Base-by-base conservation (phyloP, 2,797 vertebrate species). In the Danio choprae region DNA sequence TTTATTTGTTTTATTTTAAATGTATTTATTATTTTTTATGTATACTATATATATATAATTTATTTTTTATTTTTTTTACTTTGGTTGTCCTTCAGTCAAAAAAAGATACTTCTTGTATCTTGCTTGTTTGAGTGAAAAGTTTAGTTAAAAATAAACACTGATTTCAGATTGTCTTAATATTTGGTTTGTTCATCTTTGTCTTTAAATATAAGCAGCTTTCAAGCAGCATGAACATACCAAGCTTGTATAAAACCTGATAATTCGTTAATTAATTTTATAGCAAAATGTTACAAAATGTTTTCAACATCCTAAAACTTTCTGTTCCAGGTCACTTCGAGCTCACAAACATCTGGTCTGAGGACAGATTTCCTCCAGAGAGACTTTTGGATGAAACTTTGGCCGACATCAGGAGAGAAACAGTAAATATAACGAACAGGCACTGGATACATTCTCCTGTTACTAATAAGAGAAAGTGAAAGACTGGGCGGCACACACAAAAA, bases 401-500 rank as follows among this genome's bases (percentile, higher is more conserved):
- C 7, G 41, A 22, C n/a, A 16, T 64, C 73, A 40, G 38, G 4
- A 53, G 36, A 51, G 48, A 75, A 16, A 43, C 9, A 16, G 18
- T 29, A 22, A 36, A 59, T 58, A 59, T 56, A 73, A 43, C 44
- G n/a, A 43, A 12, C 5, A 43, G 22, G 20, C 13, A 0, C 6
- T 53, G 69, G 55, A 43, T 43, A 18, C 22, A 60, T 11, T 62
- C 22, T 41, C 36, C 46, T 51, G 4, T 63, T 64, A 53, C 59
- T 53, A 75, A 48, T 18, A n/a, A 41, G 41, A 41, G 20, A 74
- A 74, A 74, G 71, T 18, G 4, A 13, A 74, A 59, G 15, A 9
- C 12, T 60, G 11, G n/a, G 38, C 9, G 5, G 55, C 8, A 48
- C 56, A 48, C 56, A 48, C 8, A 29, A 60, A 60, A 43, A 73